Evolutionary conservation across 1,140 invertebrate genomes (phyloP), one percentile per base, ranked within the genome.

Genomic region (Philotrypesis tridentata): DNA sequence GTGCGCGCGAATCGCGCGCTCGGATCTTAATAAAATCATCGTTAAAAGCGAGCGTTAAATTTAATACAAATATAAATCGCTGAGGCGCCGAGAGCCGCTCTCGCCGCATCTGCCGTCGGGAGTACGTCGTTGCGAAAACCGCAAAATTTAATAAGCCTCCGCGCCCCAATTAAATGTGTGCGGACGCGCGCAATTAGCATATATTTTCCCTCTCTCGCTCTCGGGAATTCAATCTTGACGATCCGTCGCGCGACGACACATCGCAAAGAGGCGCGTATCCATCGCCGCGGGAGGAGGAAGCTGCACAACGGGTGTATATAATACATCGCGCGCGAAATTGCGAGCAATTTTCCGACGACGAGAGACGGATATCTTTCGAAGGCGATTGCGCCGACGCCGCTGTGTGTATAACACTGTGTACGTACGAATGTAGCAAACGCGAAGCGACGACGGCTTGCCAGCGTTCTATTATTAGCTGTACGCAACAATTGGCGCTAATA

Each of bases 111-210:
- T n/a, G n/a, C n/a, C n/a, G n/a, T n/a, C n/a, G n/a, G n/a, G n/a
- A n/a, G n/a, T n/a, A n/a, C n/a, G n/a, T n/a, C n/a, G n/a, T 65
- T 65, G 31, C 31, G 67, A 70, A 70, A 70, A 70, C 67, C 67
- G 67, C 67, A 33, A 21, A 70, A n/a, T 70, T 70, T 70, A 37
- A 70, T 70, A 70, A 31, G 17, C 67, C 14, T 25, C 17, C n/a
- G 3, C 31, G 67, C 29, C 9, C 67, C 67, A 70, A 70, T 70
- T 70, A 70, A 70, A 37, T 25, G 67, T 37, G 67, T n/a, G n/a
- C n/a, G n/a, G n/a, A n/a, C n/a, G n/a, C 12, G 14, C 3, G 17
- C 61, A 27, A 65, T 65, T 65, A 65, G 14, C 61, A 65, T 65
- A 65, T 61, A 3, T 63, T 63, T 63, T 63, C 61, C 61, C 7